These are phyloP conservation scores for Drosophila eugracilis DNA, from an alignment of 1,140 invertebrate genomes.

Conservation along the genomic window DNA sequence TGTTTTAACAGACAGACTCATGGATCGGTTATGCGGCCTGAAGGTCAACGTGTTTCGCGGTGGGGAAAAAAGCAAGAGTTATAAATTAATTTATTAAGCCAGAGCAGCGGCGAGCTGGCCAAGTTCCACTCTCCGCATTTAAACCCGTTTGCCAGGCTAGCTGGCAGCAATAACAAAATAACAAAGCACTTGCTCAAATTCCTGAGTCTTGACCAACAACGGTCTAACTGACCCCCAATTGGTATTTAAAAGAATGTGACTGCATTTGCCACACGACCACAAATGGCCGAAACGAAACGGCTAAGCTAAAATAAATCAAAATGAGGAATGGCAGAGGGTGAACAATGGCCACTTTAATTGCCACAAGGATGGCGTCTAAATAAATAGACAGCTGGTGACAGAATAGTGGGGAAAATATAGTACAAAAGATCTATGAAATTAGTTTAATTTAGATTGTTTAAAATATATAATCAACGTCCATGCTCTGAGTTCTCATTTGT, in stretches of 20 bases:
- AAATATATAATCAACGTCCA: no score
- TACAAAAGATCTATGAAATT: no score
- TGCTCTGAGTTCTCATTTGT: no score
- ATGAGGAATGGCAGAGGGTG: conserved; percentile 18
- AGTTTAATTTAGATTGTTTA: no score
- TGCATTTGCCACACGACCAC: conserved; percentile 34
- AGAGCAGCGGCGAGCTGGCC: conserved; percentile 43
- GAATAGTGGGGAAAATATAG: background rate
- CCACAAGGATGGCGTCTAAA: conserved; percentile 25
- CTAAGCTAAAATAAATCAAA: conserved; percentile 44
- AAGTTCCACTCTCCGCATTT: conserved; percentile 45
- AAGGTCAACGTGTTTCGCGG: conserved; percentile 72
- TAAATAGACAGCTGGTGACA: conserved; percentile 10
- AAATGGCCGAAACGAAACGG: conserved; percentile 21
- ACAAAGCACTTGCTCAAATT: conserved; percentile 57
- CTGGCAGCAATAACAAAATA: conserved; percentile 7
- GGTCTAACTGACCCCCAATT: conserved; percentile 63
- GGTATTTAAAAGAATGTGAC: conserved; percentile 67
- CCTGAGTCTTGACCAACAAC: conserved; percentile 49
- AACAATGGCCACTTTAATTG: conserved; percentile 39
- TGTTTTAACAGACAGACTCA: conserved; percentile 24
- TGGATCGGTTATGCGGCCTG: conserved; percentile 31
- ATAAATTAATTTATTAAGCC: conserved; percentile 72
- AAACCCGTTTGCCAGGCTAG: conserved; percentile 53
- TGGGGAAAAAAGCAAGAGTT: conserved; percentile 63